Evolutionary conservation across 2,113 vertebrate species (phyloP).

Genomic region (Poeciliopsis occidentalis): DNA sequence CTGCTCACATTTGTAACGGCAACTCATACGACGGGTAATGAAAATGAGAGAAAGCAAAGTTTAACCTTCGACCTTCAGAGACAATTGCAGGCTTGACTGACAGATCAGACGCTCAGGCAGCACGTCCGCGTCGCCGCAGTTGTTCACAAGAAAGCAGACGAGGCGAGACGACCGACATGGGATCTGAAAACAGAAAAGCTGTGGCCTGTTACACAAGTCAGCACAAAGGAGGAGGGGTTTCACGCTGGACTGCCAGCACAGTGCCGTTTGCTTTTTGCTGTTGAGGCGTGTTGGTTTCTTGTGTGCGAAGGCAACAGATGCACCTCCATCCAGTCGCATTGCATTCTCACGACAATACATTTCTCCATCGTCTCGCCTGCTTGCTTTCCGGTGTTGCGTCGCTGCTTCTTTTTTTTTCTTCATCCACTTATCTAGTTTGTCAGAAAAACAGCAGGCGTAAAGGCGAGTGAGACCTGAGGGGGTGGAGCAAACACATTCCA

Average conservation of each 20-base stretch:
- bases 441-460: conserved; percentile 26
- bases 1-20: too few relatives aligned
- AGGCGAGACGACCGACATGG: conserved; percentile 30
- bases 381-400: background rate
- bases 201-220: conserved; percentile 22
- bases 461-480: conserved; percentile 47
- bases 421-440: conserved; percentile 50
- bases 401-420: conserved; percentile 6
- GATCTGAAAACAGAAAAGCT: conserved; percentile 43
- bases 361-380: conserved; percentile 18
- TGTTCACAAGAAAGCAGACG: conserved; percentile 46
- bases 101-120: background rate
- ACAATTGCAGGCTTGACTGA: conserved; percentile 2
- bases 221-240: conserved; percentile 17
- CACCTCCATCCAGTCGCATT: conserved; percentile 12
- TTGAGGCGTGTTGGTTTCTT: background rate
- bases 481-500: conserved; percentile 15
- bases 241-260: conserved; percentile 2
- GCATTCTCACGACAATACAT: conserved; percentile 2
- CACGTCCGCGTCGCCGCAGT: conserved; percentile 6
- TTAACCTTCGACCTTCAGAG: background rate
- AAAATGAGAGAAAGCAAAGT: too few relatives aligned
- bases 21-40: too few relatives aligned
- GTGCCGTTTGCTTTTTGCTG: too few relatives aligned
- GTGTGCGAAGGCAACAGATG: background rate